Conservation (phyloP, 2,888 invertebrate genomes). For the Gastrophysa polygoni region DNA sequence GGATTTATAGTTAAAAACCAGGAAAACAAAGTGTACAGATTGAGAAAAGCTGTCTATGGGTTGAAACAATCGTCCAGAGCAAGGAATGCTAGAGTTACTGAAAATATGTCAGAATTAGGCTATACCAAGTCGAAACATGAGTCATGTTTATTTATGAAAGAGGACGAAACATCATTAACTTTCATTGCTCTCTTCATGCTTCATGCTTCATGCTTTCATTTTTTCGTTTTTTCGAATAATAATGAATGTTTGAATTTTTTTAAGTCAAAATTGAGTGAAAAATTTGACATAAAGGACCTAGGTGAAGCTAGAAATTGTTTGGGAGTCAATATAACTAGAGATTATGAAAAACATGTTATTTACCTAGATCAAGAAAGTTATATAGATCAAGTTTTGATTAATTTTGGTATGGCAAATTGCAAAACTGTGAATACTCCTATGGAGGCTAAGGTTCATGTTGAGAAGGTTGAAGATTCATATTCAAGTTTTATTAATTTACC, state of each 20-base stretch:
- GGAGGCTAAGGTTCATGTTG: no score
- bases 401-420: conserved; percentile 12
- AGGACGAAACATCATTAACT: conserved; percentile 3
- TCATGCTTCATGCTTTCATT: no score
- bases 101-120: conserved; percentile 3
- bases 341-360: conserved; percentile 8
- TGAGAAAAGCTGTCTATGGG: conserved; percentile 33
- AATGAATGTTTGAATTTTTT: conserved; percentile 5
- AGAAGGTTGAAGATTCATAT: neutral
- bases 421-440: conserved; percentile 12
- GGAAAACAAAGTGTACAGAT: neutral
- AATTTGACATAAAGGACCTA: conserved; percentile 19
- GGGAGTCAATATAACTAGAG: conserved; percentile 9
- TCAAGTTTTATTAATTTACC: neutral
- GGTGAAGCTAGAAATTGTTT: conserved; percentile 19
- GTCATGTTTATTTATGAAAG: neutral
- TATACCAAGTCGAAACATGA: neutral
- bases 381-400: neutral
- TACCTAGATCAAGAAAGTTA: conserved; percentile 15
- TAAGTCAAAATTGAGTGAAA: conserved; percentile 8
- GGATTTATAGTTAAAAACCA: no score
- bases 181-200: conserved; percentile 22
- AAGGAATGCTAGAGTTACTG: conserved; percentile 13
- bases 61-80: conserved; percentile 28
- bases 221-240: conserved; percentile 17